Evolutionary conservation across 1,140 invertebrate species (phyloP).

Genomic region (Hesperophylax magnus): DNA sequence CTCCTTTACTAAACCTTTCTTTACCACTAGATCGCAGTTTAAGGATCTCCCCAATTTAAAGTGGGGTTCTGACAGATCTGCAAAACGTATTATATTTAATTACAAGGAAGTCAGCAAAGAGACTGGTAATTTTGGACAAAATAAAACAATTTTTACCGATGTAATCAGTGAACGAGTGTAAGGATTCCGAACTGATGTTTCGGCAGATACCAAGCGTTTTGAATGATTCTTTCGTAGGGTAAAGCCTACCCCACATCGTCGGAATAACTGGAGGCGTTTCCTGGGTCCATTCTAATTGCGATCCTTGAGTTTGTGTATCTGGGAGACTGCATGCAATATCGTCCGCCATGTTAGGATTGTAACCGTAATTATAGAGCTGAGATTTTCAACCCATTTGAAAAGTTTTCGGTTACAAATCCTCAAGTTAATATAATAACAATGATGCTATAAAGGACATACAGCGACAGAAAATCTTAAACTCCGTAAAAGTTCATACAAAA

Average conservation of each 20-base stretch:
- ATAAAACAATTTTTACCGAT: slow-evolving; percentile 60
- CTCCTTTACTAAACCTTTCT: slow-evolving; percentile 63
- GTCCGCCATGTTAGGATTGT: slow-evolving; percentile 59
- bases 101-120: neutral
- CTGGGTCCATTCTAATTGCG: slow-evolving; percentile 66
- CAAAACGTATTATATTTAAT: slow-evolving; percentile 44
- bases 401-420: neutral
- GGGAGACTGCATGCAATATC: slow-evolving; percentile 60
- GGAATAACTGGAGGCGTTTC: slow-evolving; percentile 63
- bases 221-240: slow-evolving; percentile 61
- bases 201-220: slow-evolving; percentile 60
- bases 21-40: slow-evolving; percentile 65
- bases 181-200: slow-evolving; percentile 51
- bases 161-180: slow-evolving; percentile 61
- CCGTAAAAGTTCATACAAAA: neutral
- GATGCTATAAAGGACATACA: neutral
- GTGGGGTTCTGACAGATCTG: slow-evolving; percentile 67
- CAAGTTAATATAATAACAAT: neutral
- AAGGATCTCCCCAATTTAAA: slow-evolving; percentile 68
- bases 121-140: neutral
- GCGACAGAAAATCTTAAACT: too few species aligned
- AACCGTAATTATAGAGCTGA: neutral
- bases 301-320: slow-evolving; percentile 68
- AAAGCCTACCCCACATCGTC: slow-evolving; percentile 67
- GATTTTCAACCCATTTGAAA: slow-evolving; percentile 37